Evolutionary conservation across 2,888 invertebrate genomes (phyloP).

Genomic region (Ophioninae sp.): DNA sequence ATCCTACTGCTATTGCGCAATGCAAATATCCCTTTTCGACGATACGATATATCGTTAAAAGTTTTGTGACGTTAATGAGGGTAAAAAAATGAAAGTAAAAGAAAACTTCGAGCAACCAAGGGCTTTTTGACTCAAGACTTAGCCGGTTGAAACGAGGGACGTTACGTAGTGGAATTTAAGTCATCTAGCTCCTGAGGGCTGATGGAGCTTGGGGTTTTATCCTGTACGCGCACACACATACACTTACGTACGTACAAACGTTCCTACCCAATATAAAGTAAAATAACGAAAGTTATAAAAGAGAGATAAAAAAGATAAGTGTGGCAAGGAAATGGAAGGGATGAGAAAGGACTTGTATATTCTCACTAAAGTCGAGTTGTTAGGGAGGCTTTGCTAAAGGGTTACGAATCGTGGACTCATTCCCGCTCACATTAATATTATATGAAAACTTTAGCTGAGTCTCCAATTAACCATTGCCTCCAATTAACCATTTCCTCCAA

Average conservation of each 20-base stretch:
- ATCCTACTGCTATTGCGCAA: slow-evolving; percentile 1
- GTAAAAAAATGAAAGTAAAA: slow-evolving; percentile 11
- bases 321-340: slow-evolving; percentile 9
- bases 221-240: slow-evolving; percentile 4
- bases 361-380: slow-evolving; percentile 42
- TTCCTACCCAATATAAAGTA: slow-evolving; percentile 58
- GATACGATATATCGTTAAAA: slow-evolving; percentile 48
- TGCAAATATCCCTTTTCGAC: neutral
- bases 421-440: slow-evolving; percentile 35
- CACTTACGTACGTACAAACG: neutral
- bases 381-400: slow-evolving; percentile 23
- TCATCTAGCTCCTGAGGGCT: slow-evolving; percentile 26
- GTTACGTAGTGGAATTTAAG: slow-evolving; percentile 58
- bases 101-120: slow-evolving; percentile 34
- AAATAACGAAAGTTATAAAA: slow-evolving; percentile 57
- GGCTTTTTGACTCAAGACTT: slow-evolving; percentile 24
- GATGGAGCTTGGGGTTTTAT: slow-evolving; percentile 21
- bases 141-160: slow-evolving; percentile 45
- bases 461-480: slow-evolving; percentile 22
- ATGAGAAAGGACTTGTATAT: slow-evolving; percentile 4
- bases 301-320: slow-evolving; percentile 42
- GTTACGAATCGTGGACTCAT: slow-evolving; percentile 43
- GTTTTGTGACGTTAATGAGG: slow-evolving; percentile 59
- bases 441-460: slow-evolving; percentile 44
- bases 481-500: no score